Evolutionary conservation across 2,113 vertebrate genomes (phyloP).

Genomic region (Hippopotamus amphibius): DNA sequence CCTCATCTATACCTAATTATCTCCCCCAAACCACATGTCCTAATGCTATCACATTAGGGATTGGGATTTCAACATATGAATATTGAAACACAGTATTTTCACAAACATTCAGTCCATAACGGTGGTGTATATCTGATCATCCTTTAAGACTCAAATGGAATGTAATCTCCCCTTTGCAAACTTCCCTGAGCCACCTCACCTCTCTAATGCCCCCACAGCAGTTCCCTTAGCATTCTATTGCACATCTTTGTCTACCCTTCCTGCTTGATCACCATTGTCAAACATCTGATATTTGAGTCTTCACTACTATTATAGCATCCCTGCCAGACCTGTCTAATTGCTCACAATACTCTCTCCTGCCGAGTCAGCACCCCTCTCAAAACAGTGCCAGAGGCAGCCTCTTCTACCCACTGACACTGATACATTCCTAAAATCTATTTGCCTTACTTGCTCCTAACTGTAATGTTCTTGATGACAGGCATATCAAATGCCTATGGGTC

Average conservation of each 20-base stretch:
- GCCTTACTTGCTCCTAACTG: neutral
- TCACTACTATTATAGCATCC: neutral
- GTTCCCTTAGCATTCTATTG: too few relatives aligned
- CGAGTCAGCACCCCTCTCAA: neutral
- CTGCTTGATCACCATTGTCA: too few relatives aligned
- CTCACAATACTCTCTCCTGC: neutral
- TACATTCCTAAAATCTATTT: neutral
- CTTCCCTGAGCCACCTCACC: neutral
- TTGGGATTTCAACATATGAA: neutral
- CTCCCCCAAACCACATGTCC: neutral
- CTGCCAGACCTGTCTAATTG: neutral
- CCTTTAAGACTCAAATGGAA: neutral
- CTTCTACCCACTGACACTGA: neutral
- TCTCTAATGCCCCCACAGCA: rapidly evolving
- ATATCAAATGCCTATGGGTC: neutral
- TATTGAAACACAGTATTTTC: too few relatives aligned
- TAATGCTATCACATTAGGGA: neutral
- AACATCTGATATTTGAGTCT: neutral
- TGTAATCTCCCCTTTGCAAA: neutral
- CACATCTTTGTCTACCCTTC: rapidly evolving
- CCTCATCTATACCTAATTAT: neutral
- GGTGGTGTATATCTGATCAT: neutral
- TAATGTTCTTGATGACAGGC: neutral
- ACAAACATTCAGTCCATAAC: neutral
- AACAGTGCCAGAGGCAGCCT: neutral